A percentile compares a stretch with the other conserved stretches of the same genome.
phyloP scores from a whole-genome alignment of 2,888 invertebrate genomes.

The Eristalis tenax region DNA sequence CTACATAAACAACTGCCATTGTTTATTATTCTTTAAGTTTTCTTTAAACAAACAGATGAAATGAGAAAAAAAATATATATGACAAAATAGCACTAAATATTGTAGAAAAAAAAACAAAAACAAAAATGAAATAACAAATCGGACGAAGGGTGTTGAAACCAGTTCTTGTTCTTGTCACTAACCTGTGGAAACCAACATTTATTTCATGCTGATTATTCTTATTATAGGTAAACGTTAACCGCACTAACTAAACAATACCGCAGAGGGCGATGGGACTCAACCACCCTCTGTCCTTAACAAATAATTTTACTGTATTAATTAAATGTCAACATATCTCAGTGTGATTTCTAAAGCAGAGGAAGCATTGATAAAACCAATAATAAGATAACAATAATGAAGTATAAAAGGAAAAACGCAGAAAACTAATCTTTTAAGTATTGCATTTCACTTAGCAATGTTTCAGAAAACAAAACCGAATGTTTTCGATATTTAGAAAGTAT shows the following conservation, averaged over 20 bases:
- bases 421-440: conserved; percentile 37
- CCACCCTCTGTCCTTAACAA: not conserved
- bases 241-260: conserved; percentile 11
- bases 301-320: conserved; percentile 62
- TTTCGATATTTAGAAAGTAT: conserved; percentile 1
- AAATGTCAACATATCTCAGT: conserved; percentile 72
- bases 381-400: conserved; percentile 13
- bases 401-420: conserved; percentile 3
- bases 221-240: conserved; percentile 42
- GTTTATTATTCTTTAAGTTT: conserved; percentile 42
- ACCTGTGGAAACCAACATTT: conserved; percentile 14
- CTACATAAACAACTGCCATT: conserved; percentile 69
- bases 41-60: conserved; percentile 17
- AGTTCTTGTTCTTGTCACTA: conserved; percentile 17
- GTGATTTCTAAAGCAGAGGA: conserved; percentile 59
- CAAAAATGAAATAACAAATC: conserved; percentile 12
- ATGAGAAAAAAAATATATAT: not conserved
- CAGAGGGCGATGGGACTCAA: conserved; percentile 2
- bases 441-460: conserved; percentile 41
- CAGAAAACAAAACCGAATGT: not conserved
- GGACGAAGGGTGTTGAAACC: conserved; percentile 39
- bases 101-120: not conserved
- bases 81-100: conserved; percentile 1
- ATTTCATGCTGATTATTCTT: conserved; percentile 30
- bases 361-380: conserved; percentile 29